Base-by-base conservation (phyloP, 2,113 vertebrate species). In the Aegithalos caudatus region DNA sequence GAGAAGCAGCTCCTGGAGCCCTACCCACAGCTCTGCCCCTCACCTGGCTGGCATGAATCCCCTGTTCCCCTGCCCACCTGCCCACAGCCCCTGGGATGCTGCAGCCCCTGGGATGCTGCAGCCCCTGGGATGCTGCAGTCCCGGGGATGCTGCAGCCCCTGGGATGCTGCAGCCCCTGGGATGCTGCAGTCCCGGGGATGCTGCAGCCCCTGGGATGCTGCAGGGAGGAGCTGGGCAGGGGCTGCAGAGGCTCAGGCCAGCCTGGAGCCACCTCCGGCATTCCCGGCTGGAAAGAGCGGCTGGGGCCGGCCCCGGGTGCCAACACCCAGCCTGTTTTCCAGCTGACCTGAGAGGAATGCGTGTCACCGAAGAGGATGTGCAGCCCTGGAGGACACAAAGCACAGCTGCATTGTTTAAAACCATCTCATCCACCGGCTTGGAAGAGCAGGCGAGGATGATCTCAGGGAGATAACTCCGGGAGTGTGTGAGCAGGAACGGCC, bases 331-430 rank as follows among this genome's bases (percentile, higher is more conserved):
- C 24, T 94, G 88, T 94, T 97, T 96, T 96, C 95, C 97, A 97
- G 61, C 92, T 95, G 97, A 97, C 97, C 97, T 94, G 95, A 58
- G 9, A 92, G 92, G 97, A 97, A 97, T 97, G 96, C 95, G 96
- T 96, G 97, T 97, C 96, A 95, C 54, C 53, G 58, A 15, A 80
- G 92, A 95, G 96, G 95, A 96, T 95, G 81, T 44, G 83, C 14
- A 95, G 83, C 88, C 94, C 95, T 82, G 94, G 67, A 82, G 91
- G 92, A 67, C 88, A 95, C 51, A 96, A 93, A 96, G 24, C 94
- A 65, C 95, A 97, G 97, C 96, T 97, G 95, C 54, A 1, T 86
- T 96, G 86, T 97, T 97, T 96, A 95, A 96, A 40, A 93, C 94
- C 28, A 54, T 47, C 97, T 93, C 95, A 73, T 79, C 42, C 72